Conservation (phyloP, 2,797 vertebrate genomes). For the Enteromius argenteus region DNA sequence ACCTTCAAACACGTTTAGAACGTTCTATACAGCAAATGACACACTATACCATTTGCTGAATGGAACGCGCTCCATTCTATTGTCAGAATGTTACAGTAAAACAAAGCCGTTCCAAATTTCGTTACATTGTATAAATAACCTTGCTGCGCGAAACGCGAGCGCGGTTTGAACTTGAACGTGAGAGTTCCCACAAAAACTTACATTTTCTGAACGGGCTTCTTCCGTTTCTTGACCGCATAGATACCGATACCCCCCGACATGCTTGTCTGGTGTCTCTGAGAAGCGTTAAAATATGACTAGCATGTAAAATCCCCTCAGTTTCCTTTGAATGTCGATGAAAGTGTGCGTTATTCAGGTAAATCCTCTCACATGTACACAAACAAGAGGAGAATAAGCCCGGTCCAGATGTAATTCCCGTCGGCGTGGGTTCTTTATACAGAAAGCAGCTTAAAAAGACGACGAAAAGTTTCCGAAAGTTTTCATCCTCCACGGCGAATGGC, state of each 20-base stretch:
- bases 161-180: constrained; percentile 42
- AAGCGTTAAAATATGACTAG: constrained; percentile 40
- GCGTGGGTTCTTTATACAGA: not conserved
- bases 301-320: constrained; percentile 41
- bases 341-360: constrained; percentile 13
- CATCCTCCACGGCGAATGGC: constrained; percentile 35
- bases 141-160: constrained; percentile 12
- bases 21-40: not conserved
- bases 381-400: not conserved
- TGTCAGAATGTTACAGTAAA: not conserved
- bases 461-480: constrained; percentile 42
- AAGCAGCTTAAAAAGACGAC: not conserved
- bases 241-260: constrained; percentile 75
- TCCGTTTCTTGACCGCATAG: constrained; percentile 82
- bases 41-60: not conserved
- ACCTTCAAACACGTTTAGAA: not conserved
- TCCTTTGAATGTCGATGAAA: constrained; percentile 11
- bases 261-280: constrained; percentile 15
- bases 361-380: constrained; percentile 13
- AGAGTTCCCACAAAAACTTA: constrained; percentile 65
- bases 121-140: constrained; percentile 12
- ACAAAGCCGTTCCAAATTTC: not conserved
- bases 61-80: not conserved
- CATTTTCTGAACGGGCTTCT: constrained; percentile 85
- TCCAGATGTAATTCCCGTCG: not conserved